phyloP scores from a whole-genome alignment of 2,113 vertebrate genomes.

The Myxocyprinus asiaticus region DNA sequence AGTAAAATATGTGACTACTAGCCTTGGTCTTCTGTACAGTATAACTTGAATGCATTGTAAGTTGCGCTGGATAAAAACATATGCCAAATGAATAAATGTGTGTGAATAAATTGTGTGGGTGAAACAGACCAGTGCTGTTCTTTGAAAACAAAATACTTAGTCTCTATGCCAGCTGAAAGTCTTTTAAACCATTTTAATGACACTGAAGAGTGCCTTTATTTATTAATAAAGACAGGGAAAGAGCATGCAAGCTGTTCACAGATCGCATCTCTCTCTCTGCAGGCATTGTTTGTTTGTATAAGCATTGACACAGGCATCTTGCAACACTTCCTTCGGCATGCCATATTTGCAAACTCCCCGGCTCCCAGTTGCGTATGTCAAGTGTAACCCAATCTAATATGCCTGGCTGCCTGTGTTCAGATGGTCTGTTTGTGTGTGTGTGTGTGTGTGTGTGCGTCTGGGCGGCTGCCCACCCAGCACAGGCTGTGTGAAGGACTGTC shows the following conservation, averaged over 20 bases:
- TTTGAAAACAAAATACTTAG: background rate
- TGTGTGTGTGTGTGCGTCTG: conserved; percentile 46
- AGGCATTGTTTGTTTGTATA: conserved; percentile 51
- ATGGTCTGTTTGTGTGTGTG: conserved; percentile 41
- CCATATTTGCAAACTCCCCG: conserved; percentile 53
- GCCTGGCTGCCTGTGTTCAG: conserved; percentile 48
- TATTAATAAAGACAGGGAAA: conserved; percentile 36
- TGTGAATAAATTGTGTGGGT: background rate
- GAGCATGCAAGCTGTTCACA: conserved; percentile 33
- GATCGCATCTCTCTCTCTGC: conserved; percentile 24
- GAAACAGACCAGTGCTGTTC: background rate
- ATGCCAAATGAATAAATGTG: background rate
- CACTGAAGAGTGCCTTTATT: conserved; percentile 29
- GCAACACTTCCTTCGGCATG: conserved; percentile 46
- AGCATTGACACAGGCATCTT: conserved; percentile 51
- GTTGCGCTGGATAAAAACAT: too few relatives aligned
- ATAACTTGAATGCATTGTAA: too few relatives aligned
- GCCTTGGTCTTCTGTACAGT: too few relatives aligned
- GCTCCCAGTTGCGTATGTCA: conserved; percentile 52
- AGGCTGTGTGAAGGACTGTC: conserved; percentile 50
- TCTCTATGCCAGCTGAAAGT: background rate
- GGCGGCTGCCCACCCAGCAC: conserved; percentile 51
- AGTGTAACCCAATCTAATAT: conserved; percentile 56
- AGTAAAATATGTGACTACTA: too few relatives aligned
- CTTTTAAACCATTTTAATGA: conserved; percentile 18